Evolutionary conservation across 2,888 invertebrate genomes (phyloP), one percentile per base, ranked within the genome.

Genomic region (Drosophila aldrichi): DNA sequence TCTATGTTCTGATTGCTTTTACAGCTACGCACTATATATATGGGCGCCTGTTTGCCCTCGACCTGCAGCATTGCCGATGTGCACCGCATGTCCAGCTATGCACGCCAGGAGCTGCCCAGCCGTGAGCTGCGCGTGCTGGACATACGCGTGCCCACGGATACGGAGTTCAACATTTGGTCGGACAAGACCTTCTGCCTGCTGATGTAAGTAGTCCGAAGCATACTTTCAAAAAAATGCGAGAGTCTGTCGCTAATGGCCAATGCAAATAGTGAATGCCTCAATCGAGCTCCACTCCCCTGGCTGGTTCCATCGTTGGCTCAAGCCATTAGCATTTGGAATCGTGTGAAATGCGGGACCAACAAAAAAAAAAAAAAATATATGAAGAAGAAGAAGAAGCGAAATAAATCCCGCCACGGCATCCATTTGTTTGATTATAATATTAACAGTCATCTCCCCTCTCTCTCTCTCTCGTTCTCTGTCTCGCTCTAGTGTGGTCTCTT

Each of bases 31-130:
- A 94, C 95, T 5, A 93, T 97, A 51, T 95, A 96, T 87, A 93
- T 97, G 7, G 97, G 97, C 0, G 92, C 96, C 16, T 97, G 97
- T 89, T 93, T 97, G 61, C 97, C 97, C 16, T 94, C 94, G 58
- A 94, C 95, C 8, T 97, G 97, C 90, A 93, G 94, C 8, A 94
- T 94, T 8, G 91, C 93, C 4, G 96, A 96, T 67, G 95, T 96
- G n/a, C 92, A 93, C 18, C 92, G 92, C 10, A 93, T 96, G 70
- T 93, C 96, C 75, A 92, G 93, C 80, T 93, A 94, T 0, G 94
- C 95, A 0, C 94, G 94, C 58, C 93, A 94, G 10, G 94, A 94
- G 0, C 87, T 90, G 4, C 67, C 81, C 10, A 78, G 93, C 65
- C 94, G 94, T 60, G 93, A 93, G 12, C 94, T 95, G 64, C 91